Base-by-base conservation (phyloP, 2,888 invertebrate species). In the Erebia aethiops region DNA sequence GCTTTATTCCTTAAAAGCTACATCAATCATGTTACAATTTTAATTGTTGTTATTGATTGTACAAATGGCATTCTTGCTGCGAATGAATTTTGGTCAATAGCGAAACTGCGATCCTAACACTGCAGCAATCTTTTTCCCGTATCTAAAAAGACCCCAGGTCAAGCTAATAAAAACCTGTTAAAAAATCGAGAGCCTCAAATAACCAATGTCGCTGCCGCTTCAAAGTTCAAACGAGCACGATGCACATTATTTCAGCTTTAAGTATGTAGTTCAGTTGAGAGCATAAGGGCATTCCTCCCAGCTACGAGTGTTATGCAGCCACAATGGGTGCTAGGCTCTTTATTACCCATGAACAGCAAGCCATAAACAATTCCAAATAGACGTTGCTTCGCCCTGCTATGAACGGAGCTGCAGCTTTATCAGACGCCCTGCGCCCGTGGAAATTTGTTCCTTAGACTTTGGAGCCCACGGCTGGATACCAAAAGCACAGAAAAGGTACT, bases 281-380 rank as follows among this genome's bases (percentile, higher is more conserved):
- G 65, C 76, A 74, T 70, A 73, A 85, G 84, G 85, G 84, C 87
- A 87, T 87, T 86, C 85, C 82, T 82, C 87, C 83, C 82, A 80
- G 77, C 79, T 77, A 79, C 74, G 77, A 80, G 72, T 76, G 82
- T 81, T 80, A 81, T 81, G 78, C 74, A 63, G 71, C 61, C 80
- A 85, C 85, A 86, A 86, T 82, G 81, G 82, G 79, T 78, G 80
- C 81, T 81, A 79, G 73, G 73, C 81, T 82, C 85, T 87, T 84
- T 87, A 87, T 86, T 85, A 85, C 80, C 84, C 85, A 85, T 84
- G 87, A 88, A 88, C 85, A 85, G 87, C 80, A 81, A 79, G 81
- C 72, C 81, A 83, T 88, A 88, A 89, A 88, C 85, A 86, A 86
- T 87, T 88, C 84, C 80, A 88, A 90, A 89, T 88, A 88, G 89